A percentile compares a stretch with the other conserved stretches of the same genome.
Evolutionary conservation across 2,797 vertebrate genomes (phyloP).

Genomic region (Periparus ater): DNA sequence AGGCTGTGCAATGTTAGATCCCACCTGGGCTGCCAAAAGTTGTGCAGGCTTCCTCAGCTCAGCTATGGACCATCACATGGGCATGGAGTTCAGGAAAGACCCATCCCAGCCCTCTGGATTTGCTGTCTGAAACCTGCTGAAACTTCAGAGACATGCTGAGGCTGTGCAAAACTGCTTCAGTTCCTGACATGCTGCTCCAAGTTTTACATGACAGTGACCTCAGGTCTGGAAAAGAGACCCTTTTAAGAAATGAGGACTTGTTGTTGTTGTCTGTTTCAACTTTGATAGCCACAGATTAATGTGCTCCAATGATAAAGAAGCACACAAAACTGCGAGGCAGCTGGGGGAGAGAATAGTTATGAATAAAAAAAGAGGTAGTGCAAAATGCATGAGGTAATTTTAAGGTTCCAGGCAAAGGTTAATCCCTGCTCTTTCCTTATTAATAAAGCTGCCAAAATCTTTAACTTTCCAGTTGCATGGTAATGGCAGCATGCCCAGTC

Average conservation of each 20-base stretch:
- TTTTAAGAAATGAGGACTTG: not conserved
- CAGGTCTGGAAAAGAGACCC: not conserved
- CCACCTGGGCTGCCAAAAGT: not conserved
- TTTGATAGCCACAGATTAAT: not conserved
- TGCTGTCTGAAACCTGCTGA: not conserved
- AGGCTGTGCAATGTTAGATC: not conserved
- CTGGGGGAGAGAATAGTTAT: not conserved
- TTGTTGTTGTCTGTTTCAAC: not conserved
- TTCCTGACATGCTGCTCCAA: not conserved
- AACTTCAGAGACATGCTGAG: accelerated
- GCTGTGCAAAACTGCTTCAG: not conserved
- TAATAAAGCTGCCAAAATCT: constrained; percentile 29
- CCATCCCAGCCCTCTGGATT: not conserved
- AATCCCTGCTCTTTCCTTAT: constrained; percentile 19
- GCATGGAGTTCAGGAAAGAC: not conserved
- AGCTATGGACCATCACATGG: not conserved
- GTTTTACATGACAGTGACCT: not conserved
- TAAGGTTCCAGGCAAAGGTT: constrained; percentile 35
- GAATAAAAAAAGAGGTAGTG: constrained; percentile 20
- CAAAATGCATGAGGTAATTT: constrained; percentile 42
- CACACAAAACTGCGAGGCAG: not conserved
- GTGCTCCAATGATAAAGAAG: not conserved
- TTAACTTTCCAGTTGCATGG: constrained; percentile 3
- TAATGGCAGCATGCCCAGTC: not conserved
- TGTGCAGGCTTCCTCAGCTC: not conserved